Base-by-base conservation (phyloP, 1,140 invertebrate species). In the Lepidotrigona ventralis region DNA sequence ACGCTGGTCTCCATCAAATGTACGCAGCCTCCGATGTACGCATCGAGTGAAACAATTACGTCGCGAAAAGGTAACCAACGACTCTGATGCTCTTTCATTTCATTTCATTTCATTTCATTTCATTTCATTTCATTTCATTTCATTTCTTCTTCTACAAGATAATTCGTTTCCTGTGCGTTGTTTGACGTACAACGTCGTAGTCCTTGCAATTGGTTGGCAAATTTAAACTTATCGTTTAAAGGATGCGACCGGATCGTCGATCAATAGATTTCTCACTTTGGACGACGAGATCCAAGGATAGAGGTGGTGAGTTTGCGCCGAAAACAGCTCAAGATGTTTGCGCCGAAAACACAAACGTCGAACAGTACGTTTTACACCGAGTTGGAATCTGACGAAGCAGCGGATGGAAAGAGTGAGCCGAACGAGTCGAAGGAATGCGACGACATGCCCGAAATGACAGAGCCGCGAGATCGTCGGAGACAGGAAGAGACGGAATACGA, bases 351-450 rank as follows among this genome's bases (percentile, higher is more conserved):
- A 26, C 91, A 78, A 68, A 85, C 90, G 68, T 84, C 92, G 0
- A 93, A 91, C 17, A 94, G 93, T 70, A 94, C 86, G 19, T 94
- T 94, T 86, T 94, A 94, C 54, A 92, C 93, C 0, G 91, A 94
- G 84, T 82, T 94, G 54, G 90, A 92, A 12, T 87, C 84, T 1
- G 84, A 88, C 8, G 14, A 60, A 63, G 88, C 84, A 33, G 86
- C 91, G 12, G 90, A 91, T 72, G 71, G 81, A n/a, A 69, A 81
- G 39, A 84, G 85, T 33, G 90, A 84, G 66, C 87, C 89, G 83
- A 91, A 90, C 29, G 71, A 75, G 77, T 90, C 86, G n/a, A 76
- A 88, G 68, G 91, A 93, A 78, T 88, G 90, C 69, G 89, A 33
- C 77, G 90, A 33, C 33, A 33, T 92, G 85, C 93, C 92, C 1